Base-by-base conservation (phyloP, 30 jellyfish, hydroid and myxozoan species). In the Rhopilema esculentum region DNA sequence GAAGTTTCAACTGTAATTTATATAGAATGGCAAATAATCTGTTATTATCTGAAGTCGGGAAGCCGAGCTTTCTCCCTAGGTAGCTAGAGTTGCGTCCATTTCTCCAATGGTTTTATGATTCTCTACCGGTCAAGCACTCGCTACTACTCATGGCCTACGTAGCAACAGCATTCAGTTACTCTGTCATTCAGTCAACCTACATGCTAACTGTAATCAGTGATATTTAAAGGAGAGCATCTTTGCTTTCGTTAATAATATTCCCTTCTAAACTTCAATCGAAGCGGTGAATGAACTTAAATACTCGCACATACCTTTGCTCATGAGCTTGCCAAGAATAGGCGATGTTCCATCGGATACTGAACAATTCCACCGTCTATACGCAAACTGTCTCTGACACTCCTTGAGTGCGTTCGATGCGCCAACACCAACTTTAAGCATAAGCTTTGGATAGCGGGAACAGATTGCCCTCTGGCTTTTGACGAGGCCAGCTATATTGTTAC, bases 361-460 rank as follows among this genome's bases (percentile, higher is more conserved):
- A 68, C 98, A 93, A 57, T 93, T 93, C 98, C 98, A 93, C 64
- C 95, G 83, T 16, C 80, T 73, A 24, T 20, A 63, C 49, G 96
- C 72, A 67, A 93, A 93, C 83, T 93, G 98, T 61, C 87, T 72
- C 74, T 93, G 98, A 75, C 98, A 93, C 85, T 93, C 98, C n/a
- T 28, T 52, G 66, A 93, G 69, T 1, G 95, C 98, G 25, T 69
- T 88, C 21, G 86, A 74, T 0, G 98, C 98, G 12, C 98, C 98
- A 17, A 62, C 89, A 2, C 94, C 98, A 20, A 93, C 88, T 32
- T 89, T 89, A 1, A 72, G 79, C 97, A 93, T 93, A 63, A 93
- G 77, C n/a, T 65, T 50, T 0, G 98, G 98, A 77, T 93, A 88
- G 25, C 89, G 69, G 27, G 90, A 32, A 28, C 98, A 93, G 27